Evolutionary conservation across 2,888 invertebrate genomes (phyloP), one percentile per base, ranked within the genome.

Genomic region (Drosophila buzzatii): DNA sequence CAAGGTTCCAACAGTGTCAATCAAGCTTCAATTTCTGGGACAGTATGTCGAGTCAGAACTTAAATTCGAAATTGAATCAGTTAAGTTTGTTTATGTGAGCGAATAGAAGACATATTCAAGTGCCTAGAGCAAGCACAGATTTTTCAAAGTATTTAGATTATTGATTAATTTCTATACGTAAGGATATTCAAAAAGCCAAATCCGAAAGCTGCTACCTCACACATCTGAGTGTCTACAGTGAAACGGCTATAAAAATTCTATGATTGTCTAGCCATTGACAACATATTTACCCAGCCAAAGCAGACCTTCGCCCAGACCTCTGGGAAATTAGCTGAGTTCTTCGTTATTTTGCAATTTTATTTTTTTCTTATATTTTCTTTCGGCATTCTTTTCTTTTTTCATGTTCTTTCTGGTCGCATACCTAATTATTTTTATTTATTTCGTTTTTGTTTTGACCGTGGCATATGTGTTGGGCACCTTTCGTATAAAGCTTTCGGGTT

Each of bases 251-350:
- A 8, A 10, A 37, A 0, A 53, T 35, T 23, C 9, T 9, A 52
- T n/a, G n/a, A n/a, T 41, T 56, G 9, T 44, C 33, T 57, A 44
- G 44, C 18, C 33, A 41, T 27, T 31, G 41, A 8, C 42, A 20
- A 56, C 27, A 44, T 14, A 44, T 31, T 44, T 27, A n/a, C 45
- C 37, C 44, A 44, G 35, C 37, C 69, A 39, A 37, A 31, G n/a
- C 12, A 72, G 57, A 71, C 76, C 85, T 75, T 81, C 70, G 72
- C 79, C 72, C 69, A 82, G 76, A 80, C 77, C 78, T 78, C 52
- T 63, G 73, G 20, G 37, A 58, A 79, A 71, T 74, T 73, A 81
- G 64, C 70, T 62, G 51, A 53, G 70, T 31, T 73, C 47, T 58
- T 66, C 59, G 41, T 58, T 59, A 55, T 45, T 45, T 41, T 47